Conservation (phyloP, 2,113 vertebrate genomes). For the Chauna torquata region DNA sequence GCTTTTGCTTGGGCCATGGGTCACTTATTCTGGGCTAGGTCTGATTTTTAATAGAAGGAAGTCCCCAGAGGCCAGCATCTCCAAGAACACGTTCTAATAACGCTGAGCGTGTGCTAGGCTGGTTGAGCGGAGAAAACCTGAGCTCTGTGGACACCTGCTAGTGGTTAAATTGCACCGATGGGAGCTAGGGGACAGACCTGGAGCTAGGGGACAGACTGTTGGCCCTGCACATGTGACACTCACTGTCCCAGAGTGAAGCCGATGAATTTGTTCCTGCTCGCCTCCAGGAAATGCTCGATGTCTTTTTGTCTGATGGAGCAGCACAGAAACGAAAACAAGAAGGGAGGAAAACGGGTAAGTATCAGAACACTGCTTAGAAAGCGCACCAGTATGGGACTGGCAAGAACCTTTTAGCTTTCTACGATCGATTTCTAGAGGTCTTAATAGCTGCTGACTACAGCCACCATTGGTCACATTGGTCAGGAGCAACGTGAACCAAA, state of each 20-base stretch:
- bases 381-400: not conserved
- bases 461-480: rapidly evolving
- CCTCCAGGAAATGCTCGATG: conserved; percentile 96
- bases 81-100: not conserved
- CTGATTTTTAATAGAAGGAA: not conserved
- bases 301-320: conserved; percentile 89
- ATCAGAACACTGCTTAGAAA: not conserved
- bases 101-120: rapidly evolving
- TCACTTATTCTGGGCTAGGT: not conserved
- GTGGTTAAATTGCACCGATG: not conserved
- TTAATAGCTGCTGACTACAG: rapidly evolving
- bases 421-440: not conserved
- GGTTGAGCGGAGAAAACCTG: not conserved
- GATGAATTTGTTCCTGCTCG: conserved; percentile 97
- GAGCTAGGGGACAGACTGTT: rapidly evolving
- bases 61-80: not conserved
- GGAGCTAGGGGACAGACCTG: not conserved
- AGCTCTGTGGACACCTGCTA: not conserved
- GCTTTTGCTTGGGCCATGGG: not conserved
- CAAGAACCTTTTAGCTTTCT: not conserved
- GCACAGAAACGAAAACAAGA: not conserved
- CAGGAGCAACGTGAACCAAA: not conserved
- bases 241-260: conserved; percentile 96
- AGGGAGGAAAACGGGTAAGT: not conserved
- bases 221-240: conserved; percentile 43